These are phyloP conservation scores for Gadus chalcogrammus DNA, from an alignment of 2,113 vertebrate genomes.

Conservation along the genomic window DNA sequence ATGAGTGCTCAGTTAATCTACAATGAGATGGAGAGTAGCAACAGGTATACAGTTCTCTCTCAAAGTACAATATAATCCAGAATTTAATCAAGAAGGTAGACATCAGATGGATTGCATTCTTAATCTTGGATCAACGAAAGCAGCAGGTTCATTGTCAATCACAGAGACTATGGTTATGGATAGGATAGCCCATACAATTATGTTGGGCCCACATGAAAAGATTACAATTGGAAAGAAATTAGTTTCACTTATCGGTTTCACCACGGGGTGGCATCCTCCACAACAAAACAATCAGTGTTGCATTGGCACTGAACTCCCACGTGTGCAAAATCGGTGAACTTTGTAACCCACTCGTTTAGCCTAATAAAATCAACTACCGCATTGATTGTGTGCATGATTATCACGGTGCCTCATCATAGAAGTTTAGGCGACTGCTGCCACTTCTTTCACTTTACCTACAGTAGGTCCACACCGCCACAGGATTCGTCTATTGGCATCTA, in stretches of 20 bases:
- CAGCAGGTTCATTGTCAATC: slow-evolving; percentile 53
- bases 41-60: slow-evolving; percentile 15
- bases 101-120: slow-evolving; percentile 34
- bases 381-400: too few relatives aligned
- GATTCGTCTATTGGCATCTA: not conserved
- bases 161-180: not conserved
- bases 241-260: not conserved
- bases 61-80: slow-evolving; percentile 59
- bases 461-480: not conserved
- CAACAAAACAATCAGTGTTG: not conserved
- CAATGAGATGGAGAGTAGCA: not conserved
- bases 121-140: slow-evolving; percentile 50
- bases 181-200: too few relatives aligned
- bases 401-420: too few relatives aligned
- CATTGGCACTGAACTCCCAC: not conserved
- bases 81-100: slow-evolving; percentile 57
- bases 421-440: too few relatives aligned
- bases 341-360: slow-evolving; percentile 45
- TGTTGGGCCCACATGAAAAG: too few relatives aligned
- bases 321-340: slow-evolving; percentile 46
- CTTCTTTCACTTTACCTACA: too few relatives aligned
- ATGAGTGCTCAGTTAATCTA: slow-evolving; percentile 4
- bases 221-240: too few relatives aligned
- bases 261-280: slow-evolving; percentile 47
- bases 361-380: not conserved